phyloP scores from a whole-genome alignment of 1,140 invertebrate genomes.

The Sipha flava region DNA sequence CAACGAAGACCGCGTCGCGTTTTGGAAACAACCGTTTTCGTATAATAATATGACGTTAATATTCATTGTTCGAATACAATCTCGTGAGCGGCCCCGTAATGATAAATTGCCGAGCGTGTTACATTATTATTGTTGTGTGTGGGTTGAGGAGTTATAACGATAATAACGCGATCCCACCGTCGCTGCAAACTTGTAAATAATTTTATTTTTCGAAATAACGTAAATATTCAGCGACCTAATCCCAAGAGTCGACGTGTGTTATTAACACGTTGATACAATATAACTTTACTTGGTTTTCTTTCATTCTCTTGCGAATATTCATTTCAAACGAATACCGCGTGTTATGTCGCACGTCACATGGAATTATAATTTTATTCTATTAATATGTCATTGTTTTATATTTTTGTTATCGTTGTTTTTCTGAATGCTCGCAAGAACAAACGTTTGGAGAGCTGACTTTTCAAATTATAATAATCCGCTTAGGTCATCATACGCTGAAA shows the following conservation, averaged over 20 bases:
- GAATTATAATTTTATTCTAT: too few species aligned
- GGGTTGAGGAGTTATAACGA: background rate
- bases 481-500: background rate
- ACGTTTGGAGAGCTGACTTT: background rate
- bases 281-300: background rate
- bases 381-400: too few species aligned
- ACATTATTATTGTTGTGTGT: background rate
- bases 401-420: too few species aligned
- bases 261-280: too few species aligned
- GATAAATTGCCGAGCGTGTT: background rate
- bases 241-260: too few species aligned
- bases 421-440: background rate
- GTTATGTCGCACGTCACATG: too few species aligned
- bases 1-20: conserved; percentile 2
- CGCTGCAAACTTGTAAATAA: background rate
- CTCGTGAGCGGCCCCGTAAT: background rate
- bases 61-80: background rate
- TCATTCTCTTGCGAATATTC: background rate
- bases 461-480: background rate
- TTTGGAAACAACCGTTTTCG: conserved; percentile 31
- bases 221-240: background rate
- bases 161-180: background rate
- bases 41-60: conserved; percentile 25
- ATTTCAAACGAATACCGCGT: background rate
- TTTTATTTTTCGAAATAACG: background rate